Conservation (phyloP, 1,140 invertebrate species). For the Ceratoteleas bidentatus region DNA sequence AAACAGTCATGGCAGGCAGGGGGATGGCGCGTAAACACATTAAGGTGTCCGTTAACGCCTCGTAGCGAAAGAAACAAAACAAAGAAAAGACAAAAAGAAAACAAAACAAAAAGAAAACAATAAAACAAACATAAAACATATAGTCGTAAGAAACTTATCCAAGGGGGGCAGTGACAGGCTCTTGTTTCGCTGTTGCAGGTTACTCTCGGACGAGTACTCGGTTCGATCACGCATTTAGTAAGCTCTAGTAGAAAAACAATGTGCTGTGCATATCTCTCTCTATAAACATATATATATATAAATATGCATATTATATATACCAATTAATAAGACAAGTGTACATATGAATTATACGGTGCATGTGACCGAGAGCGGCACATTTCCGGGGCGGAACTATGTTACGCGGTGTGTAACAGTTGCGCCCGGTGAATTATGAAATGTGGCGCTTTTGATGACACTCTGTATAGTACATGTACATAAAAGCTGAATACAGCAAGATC, state of each 20-base stretch:
- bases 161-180: constrained; percentile 78
- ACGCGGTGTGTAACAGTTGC: constrained; percentile 14
- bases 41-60: too few relatives aligned
- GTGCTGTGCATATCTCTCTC: constrained; percentile 75
- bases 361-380: constrained; percentile 32
- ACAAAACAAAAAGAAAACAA: too few relatives aligned
- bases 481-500: constrained; percentile 30
- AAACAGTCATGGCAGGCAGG: too few relatives aligned
- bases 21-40: too few relatives aligned
- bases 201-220: constrained; percentile 81
- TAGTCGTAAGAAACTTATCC: constrained; percentile 72
- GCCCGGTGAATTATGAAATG: constrained; percentile 16
- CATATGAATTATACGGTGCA: constrained; percentile 66
- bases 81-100: too few relatives aligned
- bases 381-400: too few relatives aligned
- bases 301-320: constrained; percentile 47
- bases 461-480: constrained; percentile 59
- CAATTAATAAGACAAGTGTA: constrained; percentile 60
- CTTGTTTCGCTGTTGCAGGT: constrained; percentile 81
- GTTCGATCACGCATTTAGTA: constrained; percentile 82
- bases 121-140: constrained; percentile 28
- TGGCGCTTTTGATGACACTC: constrained; percentile 45
- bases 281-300: too few relatives aligned
- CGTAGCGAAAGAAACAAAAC: too few relatives aligned
- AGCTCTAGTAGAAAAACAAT: constrained; percentile 79